These are phyloP conservation scores for Charaxes varanes DNA, from an alignment of 1,140 invertebrate genomes.

Conservation along the genomic window DNA sequence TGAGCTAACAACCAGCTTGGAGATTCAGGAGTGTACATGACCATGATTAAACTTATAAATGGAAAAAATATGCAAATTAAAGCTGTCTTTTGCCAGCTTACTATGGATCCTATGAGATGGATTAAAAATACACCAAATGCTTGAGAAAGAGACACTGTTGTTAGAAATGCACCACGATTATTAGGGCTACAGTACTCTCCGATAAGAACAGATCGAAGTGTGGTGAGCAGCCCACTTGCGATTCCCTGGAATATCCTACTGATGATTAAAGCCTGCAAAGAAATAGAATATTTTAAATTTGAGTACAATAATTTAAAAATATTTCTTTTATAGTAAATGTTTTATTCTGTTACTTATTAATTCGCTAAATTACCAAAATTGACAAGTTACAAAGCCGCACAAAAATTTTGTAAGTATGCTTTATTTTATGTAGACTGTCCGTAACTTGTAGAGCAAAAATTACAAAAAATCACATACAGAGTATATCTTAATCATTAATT, in stretches of 20 bases:
- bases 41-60: conserved; percentile 58
- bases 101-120: conserved; percentile 74
- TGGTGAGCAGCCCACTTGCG: conserved; percentile 37
- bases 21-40: conserved; percentile 78
- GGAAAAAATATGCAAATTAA: conserved; percentile 65
- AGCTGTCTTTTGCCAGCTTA: conserved; percentile 73
- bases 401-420: no score
- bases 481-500: no score
- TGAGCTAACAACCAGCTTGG: conserved; percentile 78
- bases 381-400: no score
- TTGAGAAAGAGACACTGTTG: conserved; percentile 62
- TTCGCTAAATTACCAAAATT: no score
- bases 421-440: no score
- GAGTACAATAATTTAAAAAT: no score
- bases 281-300: not conserved
- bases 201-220: conserved; percentile 44
- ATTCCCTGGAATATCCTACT: conserved; percentile 42
- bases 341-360: no score
- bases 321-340: no score
- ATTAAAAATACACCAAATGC: conserved; percentile 71
- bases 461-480: no score
- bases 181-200: conserved; percentile 64
- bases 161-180: conserved; percentile 74
- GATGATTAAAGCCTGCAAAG: conserved; percentile 31
- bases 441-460: no score